Evolutionary conservation across 1,140 invertebrate genomes (phyloP), one percentile per base, ranked within the genome.

Genomic region (Hycleus cichorii): DNA sequence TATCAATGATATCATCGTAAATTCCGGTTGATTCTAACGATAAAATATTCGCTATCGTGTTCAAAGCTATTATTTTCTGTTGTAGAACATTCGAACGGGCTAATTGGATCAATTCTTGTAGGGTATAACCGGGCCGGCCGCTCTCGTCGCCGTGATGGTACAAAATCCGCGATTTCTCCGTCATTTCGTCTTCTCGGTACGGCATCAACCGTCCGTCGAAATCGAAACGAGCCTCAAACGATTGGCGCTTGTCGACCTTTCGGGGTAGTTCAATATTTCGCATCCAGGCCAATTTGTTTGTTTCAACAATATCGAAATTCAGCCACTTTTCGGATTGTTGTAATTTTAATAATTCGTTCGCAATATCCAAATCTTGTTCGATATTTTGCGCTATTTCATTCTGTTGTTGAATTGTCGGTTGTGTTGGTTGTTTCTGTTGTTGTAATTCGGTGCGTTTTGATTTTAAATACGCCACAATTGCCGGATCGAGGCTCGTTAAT

Each of bases 101-200:
- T 3, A 95, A 72, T 62, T 89, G 84, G 67, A 94, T 83, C 0
- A 97, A 73, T 77, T 97, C 93, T 64, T 88, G 86, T 2, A 97
- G 68, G 2, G 89, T 87, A 70, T 96, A 97, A 0, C 93, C 93
- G 11, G 93, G 87, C 67, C 92, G 81, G 64, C 92, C 87, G 24
- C 91, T 88, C 74, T 97, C 93, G 65, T 93, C 87, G 1, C 92
- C 93, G 74, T 97, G 93, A 75, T 95, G 89, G 77, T 93, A 91
- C 4, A 97, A 76, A 46, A 84, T 85, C 51, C 82, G 69, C 32
- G 82, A 80, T 12, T 82, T 69, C 74, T 78, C 72, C 60, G 76
- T 78, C 6, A 74, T 78, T 60, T 88, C 82, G 43, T 84, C 79
- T 11, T 80, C 75, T 3, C 75, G 69, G 58, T 85, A 89, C 2